Evolutionary conservation across 2,888 invertebrate genomes (phyloP).

Genomic region (Brenthis daphne): DNA sequence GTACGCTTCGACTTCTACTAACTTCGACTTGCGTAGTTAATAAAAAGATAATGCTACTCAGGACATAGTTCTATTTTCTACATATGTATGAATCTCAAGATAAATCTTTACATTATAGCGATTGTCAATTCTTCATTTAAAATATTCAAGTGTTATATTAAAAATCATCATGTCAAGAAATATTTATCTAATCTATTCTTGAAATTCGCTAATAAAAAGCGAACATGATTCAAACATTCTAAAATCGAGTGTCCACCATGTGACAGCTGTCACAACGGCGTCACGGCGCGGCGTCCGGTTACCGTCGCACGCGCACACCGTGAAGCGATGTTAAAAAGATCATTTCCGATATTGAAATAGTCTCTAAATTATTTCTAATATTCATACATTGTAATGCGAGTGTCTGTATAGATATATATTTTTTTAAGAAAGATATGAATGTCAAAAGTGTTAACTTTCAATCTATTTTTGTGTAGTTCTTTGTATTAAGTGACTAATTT

Average conservation of each 20-base stretch:
- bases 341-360: conserved; percentile 73
- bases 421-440: not conserved
- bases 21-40: no score
- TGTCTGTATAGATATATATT: not conserved
- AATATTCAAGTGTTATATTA: no score
- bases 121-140: no score
- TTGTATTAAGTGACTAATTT: no score
- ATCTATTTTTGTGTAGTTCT: no score
- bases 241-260: conserved; percentile 73
- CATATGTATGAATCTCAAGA: no score
- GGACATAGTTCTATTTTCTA: no score
- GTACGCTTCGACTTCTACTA: no score
- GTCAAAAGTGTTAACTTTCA: not conserved
- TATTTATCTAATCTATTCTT: not conserved
- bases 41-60: no score
- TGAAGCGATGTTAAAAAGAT: conserved; percentile 66
- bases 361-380: conserved; percentile 46
- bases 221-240: conserved; percentile 68
- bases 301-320: conserved; percentile 69
- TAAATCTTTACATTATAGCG: no score
- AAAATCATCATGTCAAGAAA: no score
- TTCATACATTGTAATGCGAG: not conserved
- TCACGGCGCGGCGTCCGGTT: conserved; percentile 78
- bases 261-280: conserved; percentile 80
- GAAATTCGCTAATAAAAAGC: conserved; percentile 36